phyloP scores from a whole-genome alignment of 2,113 vertebrate genomes.

The Antigone vipio region DNA sequence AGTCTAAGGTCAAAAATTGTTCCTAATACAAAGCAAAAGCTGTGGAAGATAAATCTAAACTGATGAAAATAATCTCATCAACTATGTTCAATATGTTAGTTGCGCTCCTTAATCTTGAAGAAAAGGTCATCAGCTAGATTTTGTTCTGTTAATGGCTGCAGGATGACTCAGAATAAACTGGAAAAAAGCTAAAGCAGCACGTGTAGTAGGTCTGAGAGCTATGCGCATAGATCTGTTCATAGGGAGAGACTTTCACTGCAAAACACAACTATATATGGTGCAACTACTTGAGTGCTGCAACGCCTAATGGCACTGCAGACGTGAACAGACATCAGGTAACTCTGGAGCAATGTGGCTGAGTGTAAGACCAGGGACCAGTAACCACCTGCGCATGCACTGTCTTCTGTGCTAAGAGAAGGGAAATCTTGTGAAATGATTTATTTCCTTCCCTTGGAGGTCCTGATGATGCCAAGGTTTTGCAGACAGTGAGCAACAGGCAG shows the following conservation, averaged over 20 bases:
- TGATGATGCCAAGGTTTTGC: background rate
- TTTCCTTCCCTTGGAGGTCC: background rate
- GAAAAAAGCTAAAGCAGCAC: background rate
- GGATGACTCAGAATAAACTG: slow-evolving; percentile 17
- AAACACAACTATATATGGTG: background rate
- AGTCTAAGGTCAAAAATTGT: background rate
- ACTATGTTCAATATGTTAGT: background rate
- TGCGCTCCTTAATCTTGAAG: background rate
- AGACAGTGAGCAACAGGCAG: background rate
- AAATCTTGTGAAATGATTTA: background rate
- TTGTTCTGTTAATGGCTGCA: background rate
- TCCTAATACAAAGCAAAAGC: background rate
- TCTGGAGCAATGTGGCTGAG: background rate
- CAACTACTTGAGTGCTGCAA: background rate
- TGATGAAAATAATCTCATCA: slow-evolving; percentile 1
- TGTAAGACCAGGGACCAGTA: background rate
- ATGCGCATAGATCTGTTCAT: background rate
- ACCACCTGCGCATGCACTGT: fast-evolving
- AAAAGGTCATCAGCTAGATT: slow-evolving; percentile 4
- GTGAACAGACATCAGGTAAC: background rate
- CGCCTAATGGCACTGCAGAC: background rate
- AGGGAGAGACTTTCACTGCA: background rate
- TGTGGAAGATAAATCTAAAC: background rate
- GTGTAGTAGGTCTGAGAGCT: background rate
- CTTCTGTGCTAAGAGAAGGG: background rate